Percentiles rank a stretch among this genome's conserved stretches.
Conservation (phyloP, 2,888 invertebrate genomes). For the Caenorhabditis afra region DNA sequence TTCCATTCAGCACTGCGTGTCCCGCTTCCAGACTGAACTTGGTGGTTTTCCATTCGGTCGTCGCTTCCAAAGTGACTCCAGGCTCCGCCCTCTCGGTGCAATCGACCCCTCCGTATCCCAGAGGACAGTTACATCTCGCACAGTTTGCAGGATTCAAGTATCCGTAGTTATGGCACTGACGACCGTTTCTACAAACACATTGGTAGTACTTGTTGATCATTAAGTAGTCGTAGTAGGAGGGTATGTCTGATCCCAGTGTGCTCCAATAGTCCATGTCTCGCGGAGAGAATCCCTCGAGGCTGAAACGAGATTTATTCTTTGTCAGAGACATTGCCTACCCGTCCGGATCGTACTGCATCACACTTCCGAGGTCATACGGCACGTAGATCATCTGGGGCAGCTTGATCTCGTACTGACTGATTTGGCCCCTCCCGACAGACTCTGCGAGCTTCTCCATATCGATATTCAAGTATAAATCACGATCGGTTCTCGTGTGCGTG, state of each 20-base stretch:
- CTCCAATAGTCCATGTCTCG: not conserved
- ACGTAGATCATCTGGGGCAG: conserved; percentile 6
- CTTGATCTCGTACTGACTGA: conserved; percentile 10
- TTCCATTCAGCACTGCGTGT: not conserved
- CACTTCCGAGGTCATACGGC: conserved; percentile 45
- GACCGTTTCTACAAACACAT: conserved; percentile 10
- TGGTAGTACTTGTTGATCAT: conserved; percentile 43
- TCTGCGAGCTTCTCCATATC: conserved; percentile 12
- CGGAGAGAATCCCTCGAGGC: too few species aligned
- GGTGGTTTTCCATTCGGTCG: not conserved
- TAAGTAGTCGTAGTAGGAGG: conserved; percentile 32
- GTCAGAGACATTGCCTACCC: not conserved
- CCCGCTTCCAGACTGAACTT: conserved; percentile 24
- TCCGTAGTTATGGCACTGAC: conserved; percentile 18
- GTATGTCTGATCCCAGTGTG: conserved; percentile 23
- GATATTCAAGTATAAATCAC: conserved; percentile 16
- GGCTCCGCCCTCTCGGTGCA: conserved; percentile 19
- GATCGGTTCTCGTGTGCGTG: conserved; percentile 32
- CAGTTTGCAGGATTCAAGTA: conserved; percentile 38
- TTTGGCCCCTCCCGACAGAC: too few species aligned
- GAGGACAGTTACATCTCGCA: conserved; percentile 38
- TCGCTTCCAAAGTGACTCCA: conserved; percentile 11
- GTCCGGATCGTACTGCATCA: conserved; percentile 36
- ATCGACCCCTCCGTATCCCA: conserved; percentile 29
- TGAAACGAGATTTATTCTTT: not conserved